Conservation (phyloP, 2,888 invertebrate species). For the Lasioglossum morio region DNA sequence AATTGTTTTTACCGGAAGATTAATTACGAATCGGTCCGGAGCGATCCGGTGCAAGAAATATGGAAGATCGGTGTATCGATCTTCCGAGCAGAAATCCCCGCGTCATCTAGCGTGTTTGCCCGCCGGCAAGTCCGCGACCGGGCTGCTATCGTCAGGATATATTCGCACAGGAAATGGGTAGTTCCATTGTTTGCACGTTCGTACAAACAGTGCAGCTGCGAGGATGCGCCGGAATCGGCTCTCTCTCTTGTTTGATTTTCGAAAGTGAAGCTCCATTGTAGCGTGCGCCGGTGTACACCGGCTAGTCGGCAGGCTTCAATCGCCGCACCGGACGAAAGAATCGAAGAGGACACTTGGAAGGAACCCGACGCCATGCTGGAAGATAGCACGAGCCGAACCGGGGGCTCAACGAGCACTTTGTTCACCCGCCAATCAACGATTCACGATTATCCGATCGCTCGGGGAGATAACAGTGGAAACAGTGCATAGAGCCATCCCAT, state of each 20-base stretch:
- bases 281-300: constrained; percentile 45
- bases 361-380: constrained; percentile 20
- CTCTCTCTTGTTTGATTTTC: constrained; percentile 80
- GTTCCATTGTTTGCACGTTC: constrained; percentile 77
- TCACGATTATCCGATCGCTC: neutral
- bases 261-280: constrained; percentile 78
- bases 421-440: neutral
- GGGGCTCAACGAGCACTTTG: constrained; percentile 1
- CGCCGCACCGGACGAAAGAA: constrained; percentile 41
- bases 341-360: constrained; percentile 44
- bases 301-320: constrained; percentile 39
- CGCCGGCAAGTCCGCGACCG: constrained; percentile 75
- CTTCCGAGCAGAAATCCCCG: constrained; percentile 52
- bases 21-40: neutral
- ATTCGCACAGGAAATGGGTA: constrained; percentile 77
- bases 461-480: neutral
- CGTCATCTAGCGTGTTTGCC: constrained; percentile 70
- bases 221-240: constrained; percentile 70
- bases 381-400: neutral
- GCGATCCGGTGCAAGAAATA: neutral
- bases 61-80: constrained; percentile 42
- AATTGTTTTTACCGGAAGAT: neutral
- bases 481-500: neutral
- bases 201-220: constrained; percentile 78
- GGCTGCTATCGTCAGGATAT: constrained; percentile 77